These are phyloP conservation scores for Pterostichus madidus DNA, from an alignment of 2,888 invertebrate species.

Conservation along the genomic window DNA sequence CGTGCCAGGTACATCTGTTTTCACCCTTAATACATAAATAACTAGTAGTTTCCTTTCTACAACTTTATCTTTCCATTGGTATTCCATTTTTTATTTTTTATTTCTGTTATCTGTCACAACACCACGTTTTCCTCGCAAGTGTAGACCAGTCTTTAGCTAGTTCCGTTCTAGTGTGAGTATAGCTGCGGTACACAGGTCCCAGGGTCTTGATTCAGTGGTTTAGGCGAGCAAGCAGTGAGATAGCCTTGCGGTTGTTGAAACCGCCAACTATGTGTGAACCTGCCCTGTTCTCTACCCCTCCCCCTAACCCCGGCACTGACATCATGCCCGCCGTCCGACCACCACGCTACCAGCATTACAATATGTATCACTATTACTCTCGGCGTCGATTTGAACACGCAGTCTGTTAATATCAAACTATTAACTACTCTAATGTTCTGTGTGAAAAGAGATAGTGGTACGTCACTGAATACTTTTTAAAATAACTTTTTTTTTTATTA, in stretches of 20 bases:
- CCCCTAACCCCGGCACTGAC: constrained; percentile 30
- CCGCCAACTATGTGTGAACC: constrained; percentile 69
- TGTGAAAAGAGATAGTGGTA: too few relatives aligned
- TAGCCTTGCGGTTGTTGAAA: constrained; percentile 69
- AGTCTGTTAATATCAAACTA: too few relatives aligned
- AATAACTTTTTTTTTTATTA: too few relatives aligned
- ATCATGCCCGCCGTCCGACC: constrained; percentile 2
- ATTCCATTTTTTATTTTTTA: too few relatives aligned
- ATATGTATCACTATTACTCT: constrained; percentile 58
- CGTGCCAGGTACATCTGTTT: too few relatives aligned
- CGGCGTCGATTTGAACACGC: background rate
- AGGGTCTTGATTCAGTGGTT: constrained; percentile 67
- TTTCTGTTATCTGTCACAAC: too few relatives aligned
- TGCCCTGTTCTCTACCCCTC: constrained; percentile 53
- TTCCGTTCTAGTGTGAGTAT: constrained; percentile 53
- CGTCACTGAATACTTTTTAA: background rate
- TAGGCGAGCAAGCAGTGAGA: constrained; percentile 66
- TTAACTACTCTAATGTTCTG: too few relatives aligned
- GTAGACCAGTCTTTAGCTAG: background rate
- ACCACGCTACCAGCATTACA: constrained; percentile 20
- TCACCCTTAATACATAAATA: too few relatives aligned
- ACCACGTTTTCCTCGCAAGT: background rate
- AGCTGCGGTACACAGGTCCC: constrained; percentile 66
- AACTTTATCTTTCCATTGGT: background rate
- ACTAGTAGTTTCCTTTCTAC: too few relatives aligned